These are phyloP conservation scores for Amphiura filiformis DNA, from an alignment of 35 echinoderm and acorn worm species.

Conservation along the genomic window DNA sequence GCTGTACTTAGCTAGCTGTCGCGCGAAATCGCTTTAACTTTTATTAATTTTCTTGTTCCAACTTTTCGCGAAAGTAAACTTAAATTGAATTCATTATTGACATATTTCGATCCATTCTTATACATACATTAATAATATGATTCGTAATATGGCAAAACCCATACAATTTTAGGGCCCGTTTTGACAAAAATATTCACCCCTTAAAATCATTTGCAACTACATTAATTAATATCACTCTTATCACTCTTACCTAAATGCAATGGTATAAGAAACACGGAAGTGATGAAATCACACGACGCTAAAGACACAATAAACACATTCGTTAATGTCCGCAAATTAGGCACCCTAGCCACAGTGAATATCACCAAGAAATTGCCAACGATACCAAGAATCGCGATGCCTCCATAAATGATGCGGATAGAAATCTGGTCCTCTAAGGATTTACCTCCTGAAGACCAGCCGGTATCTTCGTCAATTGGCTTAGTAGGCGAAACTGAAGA, in stretches of 20 bases:
- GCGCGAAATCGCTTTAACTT: too few relatives aligned
- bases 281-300: conserved; percentile 72
- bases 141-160: too few relatives aligned
- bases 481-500: background rate
- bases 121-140: too few relatives aligned
- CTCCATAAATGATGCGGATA: conserved; percentile 55
- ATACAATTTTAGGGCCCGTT: too few relatives aligned
- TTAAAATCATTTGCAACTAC: too few relatives aligned
- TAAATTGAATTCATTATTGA: too few relatives aligned
- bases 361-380: conserved; percentile 79
- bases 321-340: conserved; percentile 56
- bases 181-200: too few relatives aligned
- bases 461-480: background rate
- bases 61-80: too few relatives aligned
- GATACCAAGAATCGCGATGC: conserved; percentile 74
- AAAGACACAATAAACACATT: conserved; percentile 88
- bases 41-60: too few relatives aligned
- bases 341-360: conserved; percentile 67
- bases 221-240: too few relatives aligned
- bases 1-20: too few relatives aligned
- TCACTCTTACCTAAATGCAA: conserved; percentile 86
- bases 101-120: too few relatives aligned
- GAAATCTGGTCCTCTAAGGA: conserved; percentile 67
- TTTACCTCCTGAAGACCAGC: conserved; percentile 40
- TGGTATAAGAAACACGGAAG: conserved; percentile 88